These are phyloP conservation scores for Toxonevra muliebris DNA, from an alignment of 2,888 invertebrate genomes.

Conservation along the genomic window DNA sequence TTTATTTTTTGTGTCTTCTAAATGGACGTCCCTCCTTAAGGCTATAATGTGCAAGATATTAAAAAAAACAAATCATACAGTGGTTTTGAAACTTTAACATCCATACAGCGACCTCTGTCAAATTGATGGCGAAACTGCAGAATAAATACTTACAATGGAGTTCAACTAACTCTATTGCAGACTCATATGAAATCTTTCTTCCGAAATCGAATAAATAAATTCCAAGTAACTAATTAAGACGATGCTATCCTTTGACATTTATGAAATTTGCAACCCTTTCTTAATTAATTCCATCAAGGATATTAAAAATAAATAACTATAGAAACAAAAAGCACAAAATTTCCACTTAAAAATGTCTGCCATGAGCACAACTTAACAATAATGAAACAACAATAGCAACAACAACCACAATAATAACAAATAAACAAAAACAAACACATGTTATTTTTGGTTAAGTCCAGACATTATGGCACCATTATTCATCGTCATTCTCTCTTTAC, in stretches of 20 bases:
- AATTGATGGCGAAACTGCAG: too few species aligned
- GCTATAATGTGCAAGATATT: too few species aligned
- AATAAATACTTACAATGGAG: too few species aligned
- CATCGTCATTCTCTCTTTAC: slow-evolving; percentile 31
- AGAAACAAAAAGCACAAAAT: slow-evolving; percentile 15
- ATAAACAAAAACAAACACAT: slow-evolving; percentile 28
- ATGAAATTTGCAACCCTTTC: slow-evolving; percentile 20
- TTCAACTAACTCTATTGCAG: background rate
- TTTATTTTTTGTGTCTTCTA: too few species aligned
- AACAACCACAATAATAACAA: slow-evolving; percentile 14
- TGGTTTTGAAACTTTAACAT: too few species aligned
- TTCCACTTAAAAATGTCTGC: slow-evolving; percentile 12
- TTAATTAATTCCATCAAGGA: slow-evolving; percentile 5
- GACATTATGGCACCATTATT: slow-evolving; percentile 46
- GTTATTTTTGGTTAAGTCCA: slow-evolving; percentile 36
- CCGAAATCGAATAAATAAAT: too few species aligned
- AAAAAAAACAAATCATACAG: too few species aligned
- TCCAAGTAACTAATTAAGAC: too few species aligned
- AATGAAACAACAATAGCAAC: slow-evolving; percentile 9
- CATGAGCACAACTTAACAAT: slow-evolving; percentile 14
- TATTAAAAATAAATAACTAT: background rate
- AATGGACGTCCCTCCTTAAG: too few species aligned
- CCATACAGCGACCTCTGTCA: too few species aligned
- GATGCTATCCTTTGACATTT: too few species aligned
- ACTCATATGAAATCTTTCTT: too few species aligned